These are phyloP conservation scores for Sternotherus odoratus DNA, from an alignment of 2,797 vertebrate genomes.

Conservation along the genomic window DNA sequence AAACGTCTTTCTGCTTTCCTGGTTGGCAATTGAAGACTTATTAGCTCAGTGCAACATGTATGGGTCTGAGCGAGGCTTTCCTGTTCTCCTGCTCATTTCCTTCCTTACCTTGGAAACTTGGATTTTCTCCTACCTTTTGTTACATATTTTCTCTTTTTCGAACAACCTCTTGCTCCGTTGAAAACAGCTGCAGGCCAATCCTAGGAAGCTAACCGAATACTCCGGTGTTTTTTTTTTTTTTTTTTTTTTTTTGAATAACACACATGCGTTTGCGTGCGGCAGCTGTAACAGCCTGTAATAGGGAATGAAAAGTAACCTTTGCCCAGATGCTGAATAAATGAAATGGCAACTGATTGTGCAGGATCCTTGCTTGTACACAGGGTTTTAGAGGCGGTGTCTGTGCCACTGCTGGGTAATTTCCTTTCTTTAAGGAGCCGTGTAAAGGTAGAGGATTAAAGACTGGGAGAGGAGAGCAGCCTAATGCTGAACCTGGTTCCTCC, in stretches of 20 bases:
- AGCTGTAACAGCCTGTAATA: not conserved
- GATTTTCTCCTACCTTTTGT: constrained; percentile 74
- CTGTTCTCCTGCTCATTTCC: constrained; percentile 76
- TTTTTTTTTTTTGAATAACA: not conserved
- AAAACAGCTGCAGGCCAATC: constrained; percentile 34
- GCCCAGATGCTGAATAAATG: not conserved
- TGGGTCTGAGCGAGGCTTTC: constrained; percentile 72
- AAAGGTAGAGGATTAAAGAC: not conserved
- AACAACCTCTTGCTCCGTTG: constrained; percentile 53
- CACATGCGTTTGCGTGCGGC: not conserved
- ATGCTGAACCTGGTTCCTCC: not conserved
- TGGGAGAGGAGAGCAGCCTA: not conserved
- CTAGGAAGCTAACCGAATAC: not conserved
- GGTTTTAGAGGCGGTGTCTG: not conserved
- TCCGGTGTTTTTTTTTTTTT: not conserved
- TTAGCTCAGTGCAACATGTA: constrained; percentile 48
- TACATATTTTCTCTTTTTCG: constrained; percentile 45
- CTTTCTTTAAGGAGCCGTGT: not conserved
- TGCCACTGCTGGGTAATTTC: accelerated
- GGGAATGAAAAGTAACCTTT: not conserved
- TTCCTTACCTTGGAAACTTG: constrained; percentile 76
- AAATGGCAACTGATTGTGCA: not conserved
- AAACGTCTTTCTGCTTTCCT: not conserved
- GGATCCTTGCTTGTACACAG: accelerated
- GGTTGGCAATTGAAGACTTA: constrained; percentile 15